Percentiles rank a stretch among this genome's conserved stretches.
Evolutionary conservation across 2,888 invertebrate species (phyloP).

Genomic region (Drosophila silvestris): DNA sequence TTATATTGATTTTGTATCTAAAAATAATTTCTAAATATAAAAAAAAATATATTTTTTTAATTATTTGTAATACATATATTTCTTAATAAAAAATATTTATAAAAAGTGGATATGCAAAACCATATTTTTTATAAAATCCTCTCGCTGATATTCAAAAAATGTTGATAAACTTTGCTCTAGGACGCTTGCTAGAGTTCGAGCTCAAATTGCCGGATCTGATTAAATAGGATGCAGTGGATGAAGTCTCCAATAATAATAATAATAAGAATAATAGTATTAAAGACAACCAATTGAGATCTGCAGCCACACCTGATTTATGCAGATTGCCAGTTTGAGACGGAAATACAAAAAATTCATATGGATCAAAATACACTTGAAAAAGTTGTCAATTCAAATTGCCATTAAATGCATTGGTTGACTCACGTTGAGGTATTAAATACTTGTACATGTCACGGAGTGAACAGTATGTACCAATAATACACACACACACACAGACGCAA

Average conservation of each 20-base stretch:
- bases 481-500: background rate
- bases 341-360: conserved; percentile 17
- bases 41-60: too few relatives aligned
- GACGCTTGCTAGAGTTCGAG: background rate
- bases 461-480: conserved; percentile 9
- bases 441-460: background rate
- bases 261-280: background rate
- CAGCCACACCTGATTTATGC: conserved; percentile 39
- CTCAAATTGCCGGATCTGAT: background rate
- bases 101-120: background rate
- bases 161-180: background rate
- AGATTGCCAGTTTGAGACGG: conserved; percentile 19
- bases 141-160: background rate
- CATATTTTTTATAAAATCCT: background rate
- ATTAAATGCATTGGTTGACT: conserved; percentile 26
- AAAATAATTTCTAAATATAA: background rate
- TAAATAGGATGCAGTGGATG: background rate
- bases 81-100: background rate
- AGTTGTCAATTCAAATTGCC: conserved; percentile 32
- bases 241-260: background rate
- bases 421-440: conserved; percentile 6
- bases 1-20: background rate
- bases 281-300: background rate
- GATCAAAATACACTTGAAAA: conserved; percentile 4
- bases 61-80: background rate